Percentiles rank a stretch among this genome's conserved stretches.
phyloP scores from a whole-genome alignment of 1,140 invertebrate species.

The Araneus ventricosus region DNA sequence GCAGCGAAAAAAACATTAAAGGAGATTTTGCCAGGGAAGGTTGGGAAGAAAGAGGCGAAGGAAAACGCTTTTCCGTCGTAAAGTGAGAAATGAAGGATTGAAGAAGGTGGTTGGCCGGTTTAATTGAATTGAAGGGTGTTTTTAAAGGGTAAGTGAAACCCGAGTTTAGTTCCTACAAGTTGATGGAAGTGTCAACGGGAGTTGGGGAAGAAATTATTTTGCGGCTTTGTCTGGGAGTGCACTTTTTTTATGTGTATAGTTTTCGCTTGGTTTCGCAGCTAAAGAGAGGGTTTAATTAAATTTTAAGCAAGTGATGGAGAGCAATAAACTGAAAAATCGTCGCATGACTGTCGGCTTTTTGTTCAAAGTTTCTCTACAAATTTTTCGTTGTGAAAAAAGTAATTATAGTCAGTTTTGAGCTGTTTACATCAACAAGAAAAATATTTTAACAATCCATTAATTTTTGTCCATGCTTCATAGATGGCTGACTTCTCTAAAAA shows the following conservation, averaged over 20 bases:
- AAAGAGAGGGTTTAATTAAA: no score
- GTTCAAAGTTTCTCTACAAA: no score
- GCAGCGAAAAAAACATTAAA: no score
- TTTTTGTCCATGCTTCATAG: no score
- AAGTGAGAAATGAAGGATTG: slow-evolving; percentile 33
- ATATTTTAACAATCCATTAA: no score
- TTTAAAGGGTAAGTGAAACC: slow-evolving; percentile 34
- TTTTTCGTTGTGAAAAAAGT: no score
- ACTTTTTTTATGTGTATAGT: neutral
- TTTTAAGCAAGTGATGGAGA: no score
- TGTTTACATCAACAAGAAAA: no score
- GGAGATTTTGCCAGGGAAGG: neutral
- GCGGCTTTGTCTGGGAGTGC: neutral
- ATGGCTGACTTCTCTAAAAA: no score
- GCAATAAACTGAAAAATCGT: no score
- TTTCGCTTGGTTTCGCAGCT: neutral
- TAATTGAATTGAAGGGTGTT: slow-evolving; percentile 34
- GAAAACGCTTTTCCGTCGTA: neutral
- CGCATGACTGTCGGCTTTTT: no score
- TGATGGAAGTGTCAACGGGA: neutral
- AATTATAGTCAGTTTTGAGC: no score
- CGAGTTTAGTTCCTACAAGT: slow-evolving; percentile 29
- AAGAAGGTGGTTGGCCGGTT: neutral
- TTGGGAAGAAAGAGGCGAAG: neutral
- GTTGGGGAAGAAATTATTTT: neutral